Percentiles rank a stretch among this genome's conserved stretches.
These are phyloP conservation scores for Drosophila tropicalis DNA, from an alignment of 1,140 invertebrate species.

Conservation along the genomic window DNA sequence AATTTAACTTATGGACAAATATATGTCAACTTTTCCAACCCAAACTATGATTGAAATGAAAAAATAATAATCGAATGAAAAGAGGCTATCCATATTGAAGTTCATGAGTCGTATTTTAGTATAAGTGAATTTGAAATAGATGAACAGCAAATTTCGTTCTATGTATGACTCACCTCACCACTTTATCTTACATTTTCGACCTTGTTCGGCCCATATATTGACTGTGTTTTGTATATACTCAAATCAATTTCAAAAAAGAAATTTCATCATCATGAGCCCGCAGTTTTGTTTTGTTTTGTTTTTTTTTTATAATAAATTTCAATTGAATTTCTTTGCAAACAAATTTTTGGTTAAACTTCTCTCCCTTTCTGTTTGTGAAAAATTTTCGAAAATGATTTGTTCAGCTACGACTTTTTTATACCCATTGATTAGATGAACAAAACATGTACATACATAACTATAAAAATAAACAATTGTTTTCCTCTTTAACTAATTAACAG, in stretches of 20 bases:
- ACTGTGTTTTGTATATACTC: constrained; percentile 36
- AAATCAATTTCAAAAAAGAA: constrained; percentile 65
- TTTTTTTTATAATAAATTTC: constrained; percentile 60
- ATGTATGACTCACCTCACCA: constrained; percentile 2
- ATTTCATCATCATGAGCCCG: constrained; percentile 61
- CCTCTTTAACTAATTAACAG: neutral
- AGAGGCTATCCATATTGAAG: too few relatives aligned
- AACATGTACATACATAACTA: neutral
- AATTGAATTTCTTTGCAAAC: constrained; percentile 69
- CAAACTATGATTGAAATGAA: too few relatives aligned
- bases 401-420: neutral
- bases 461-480: neutral
- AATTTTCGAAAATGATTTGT: neutral
- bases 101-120: too few relatives aligned
- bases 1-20: neutral
- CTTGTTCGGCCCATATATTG: constrained; percentile 30
- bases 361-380: constrained; percentile 19
- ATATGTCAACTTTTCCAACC: neutral
- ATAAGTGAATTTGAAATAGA: neutral
- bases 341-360: constrained; percentile 28
- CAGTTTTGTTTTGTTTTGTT: constrained; percentile 43
- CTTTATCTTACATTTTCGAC: neutral
- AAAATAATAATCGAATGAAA: too few relatives aligned
- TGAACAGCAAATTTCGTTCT: neutral
- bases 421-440: neutral